Percentiles rank a stretch among this genome's conserved stretches.
Evolutionary conservation across 2,888 invertebrate genomes (phyloP).

Genomic region (Hedychridium roseum): DNA sequence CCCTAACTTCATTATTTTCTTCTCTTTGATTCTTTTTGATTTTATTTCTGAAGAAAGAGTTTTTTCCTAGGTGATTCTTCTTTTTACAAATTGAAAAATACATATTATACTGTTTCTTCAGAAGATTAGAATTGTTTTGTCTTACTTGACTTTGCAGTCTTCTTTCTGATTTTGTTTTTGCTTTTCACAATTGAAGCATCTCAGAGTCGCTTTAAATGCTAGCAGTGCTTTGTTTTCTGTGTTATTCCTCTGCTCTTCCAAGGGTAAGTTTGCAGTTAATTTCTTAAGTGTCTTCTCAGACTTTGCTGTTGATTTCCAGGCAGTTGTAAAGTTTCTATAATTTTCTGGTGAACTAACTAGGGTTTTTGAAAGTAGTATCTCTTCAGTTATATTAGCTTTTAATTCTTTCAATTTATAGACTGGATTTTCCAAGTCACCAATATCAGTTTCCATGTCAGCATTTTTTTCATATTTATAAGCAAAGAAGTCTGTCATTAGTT

Average conservation of each 20-base stretch:
- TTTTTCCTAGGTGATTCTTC: constrained; percentile 1
- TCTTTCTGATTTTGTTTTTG: no score
- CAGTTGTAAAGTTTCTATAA: not conserved
- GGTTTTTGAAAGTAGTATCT: not conserved
- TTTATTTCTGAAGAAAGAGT: constrained; percentile 9
- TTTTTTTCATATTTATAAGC: not conserved
- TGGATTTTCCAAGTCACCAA: not conserved
- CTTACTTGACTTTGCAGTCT: no score
- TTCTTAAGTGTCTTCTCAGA: not conserved
- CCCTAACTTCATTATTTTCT: not conserved
- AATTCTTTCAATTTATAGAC: not conserved
- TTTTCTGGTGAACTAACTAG: not conserved
- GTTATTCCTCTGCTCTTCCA: not conserved
- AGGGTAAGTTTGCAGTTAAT: not conserved
- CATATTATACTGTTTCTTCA: not conserved
- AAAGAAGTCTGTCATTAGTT: not conserved
- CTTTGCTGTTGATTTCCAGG: not conserved
- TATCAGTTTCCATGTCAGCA: not conserved
- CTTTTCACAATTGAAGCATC: not conserved
- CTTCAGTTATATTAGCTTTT: not conserved
- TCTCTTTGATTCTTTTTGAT: no score
- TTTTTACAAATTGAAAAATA: constrained; percentile 9
- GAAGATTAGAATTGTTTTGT: not conserved
- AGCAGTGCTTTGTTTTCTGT: not conserved
- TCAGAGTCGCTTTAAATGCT: constrained; percentile 2